phyloP scores from a whole-genome alignment of 2,797 vertebrate species.

The Streptopelia turtur region DNA sequence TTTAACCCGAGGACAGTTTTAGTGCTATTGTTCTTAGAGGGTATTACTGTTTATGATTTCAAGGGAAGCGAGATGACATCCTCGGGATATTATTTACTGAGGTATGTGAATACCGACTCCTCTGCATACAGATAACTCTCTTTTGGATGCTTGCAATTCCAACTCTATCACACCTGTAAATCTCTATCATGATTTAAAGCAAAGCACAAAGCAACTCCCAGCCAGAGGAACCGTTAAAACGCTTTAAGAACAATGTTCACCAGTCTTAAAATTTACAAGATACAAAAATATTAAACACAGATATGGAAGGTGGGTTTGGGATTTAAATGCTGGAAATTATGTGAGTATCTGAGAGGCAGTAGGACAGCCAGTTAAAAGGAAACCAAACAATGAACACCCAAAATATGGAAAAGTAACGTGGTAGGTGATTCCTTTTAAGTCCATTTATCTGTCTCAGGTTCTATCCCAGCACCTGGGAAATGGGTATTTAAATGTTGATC shows the following conservation, averaged over 20 bases:
- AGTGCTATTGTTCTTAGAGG: constrained; percentile 68
- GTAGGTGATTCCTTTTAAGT: not conserved
- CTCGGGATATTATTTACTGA: constrained; percentile 9
- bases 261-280: not conserved
- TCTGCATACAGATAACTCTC: not conserved
- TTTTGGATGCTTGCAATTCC: not conserved
- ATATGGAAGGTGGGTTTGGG: not conserved
- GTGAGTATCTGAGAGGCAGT: not conserved
- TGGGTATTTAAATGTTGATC: not conserved
- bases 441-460: not conserved
- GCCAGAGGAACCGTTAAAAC: not conserved
- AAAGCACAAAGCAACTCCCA: fast-evolving
- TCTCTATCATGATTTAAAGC: not conserved
- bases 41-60: constrained; percentile 23
- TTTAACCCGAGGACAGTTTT: constrained; percentile 57
- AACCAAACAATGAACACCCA: not conserved
- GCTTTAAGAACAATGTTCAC: not conserved
- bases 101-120: not conserved
- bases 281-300: not conserved
- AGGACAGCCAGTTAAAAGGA: not conserved
- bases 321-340: not conserved
- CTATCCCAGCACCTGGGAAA: not conserved
- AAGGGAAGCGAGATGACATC: constrained; percentile 12
- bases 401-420: not conserved
- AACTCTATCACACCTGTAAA: not conserved